Base-by-base conservation (phyloP, 23 tunicate genomes). In the Phallusia fumigata region DNA sequence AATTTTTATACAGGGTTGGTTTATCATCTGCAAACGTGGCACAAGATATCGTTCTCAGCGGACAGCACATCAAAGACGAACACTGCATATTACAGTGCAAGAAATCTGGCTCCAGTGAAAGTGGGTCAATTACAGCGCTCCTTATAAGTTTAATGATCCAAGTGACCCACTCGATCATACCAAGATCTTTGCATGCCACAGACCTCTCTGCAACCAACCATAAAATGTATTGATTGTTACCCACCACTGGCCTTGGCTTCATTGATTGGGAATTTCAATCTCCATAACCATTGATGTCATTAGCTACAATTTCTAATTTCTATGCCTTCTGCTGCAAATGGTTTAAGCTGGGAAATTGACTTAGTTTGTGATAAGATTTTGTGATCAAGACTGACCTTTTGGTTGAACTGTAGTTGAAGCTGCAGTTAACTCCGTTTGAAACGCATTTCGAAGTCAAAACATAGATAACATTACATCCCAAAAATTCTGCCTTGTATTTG, bases 41-140 rank as follows among this genome's bases (percentile, higher is more conserved):
- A 12, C 96, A 88, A 53, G 99, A 91, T 65, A 95, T 95, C 49
- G 95, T 95, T 22, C 77, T 95, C 30, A 90, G 95, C 51, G 99
- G 99, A 6, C 88, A 87, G 52, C 82, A 80, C 64, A 89, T 89
- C 36, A 82, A 82, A 74, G 90, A 89, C 31, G 94, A 94, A 65
- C 98, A 94, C 77, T 94, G 98, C 51, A 86, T 94, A n/a, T 76
- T 94, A 30, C 89, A 94, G 52, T 89, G 94, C 88, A 89, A 89
- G 49, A 73, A 84, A 35, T 30, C 84, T 2, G 45, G 78, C 16
- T 53, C 80, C 0, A 65, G 40, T 36, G 78, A 84, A 75, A 53
- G 85, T 80, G 53, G 33, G 77, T 76, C 69, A 58, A 40, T 40
- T 40, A 3, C 47, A 3, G 10, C 10, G 47, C 10, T 40, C 8